phyloP scores from a whole-genome alignment of 1,140 invertebrate genomes.

The Stenopsyche tienmushanensis region DNA sequence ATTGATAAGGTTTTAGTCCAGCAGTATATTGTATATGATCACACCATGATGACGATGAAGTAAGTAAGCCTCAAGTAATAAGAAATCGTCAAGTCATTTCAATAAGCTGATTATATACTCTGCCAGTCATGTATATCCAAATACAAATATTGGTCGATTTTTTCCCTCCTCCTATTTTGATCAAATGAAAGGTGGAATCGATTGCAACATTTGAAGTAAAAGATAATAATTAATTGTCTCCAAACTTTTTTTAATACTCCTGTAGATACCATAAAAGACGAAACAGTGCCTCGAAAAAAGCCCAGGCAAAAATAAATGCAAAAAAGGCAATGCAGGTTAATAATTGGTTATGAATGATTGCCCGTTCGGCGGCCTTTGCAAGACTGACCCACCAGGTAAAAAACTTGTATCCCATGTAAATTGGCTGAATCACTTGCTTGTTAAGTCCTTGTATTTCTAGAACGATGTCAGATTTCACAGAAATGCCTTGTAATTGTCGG shows the following conservation, averaged over 20 bases:
- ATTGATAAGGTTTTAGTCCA: too few relatives aligned
- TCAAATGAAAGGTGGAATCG: too few relatives aligned
- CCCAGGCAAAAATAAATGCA: not conserved
- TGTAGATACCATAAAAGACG: not conserved
- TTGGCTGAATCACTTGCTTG: slow-evolving; percentile 7
- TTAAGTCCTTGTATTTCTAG: not conserved
- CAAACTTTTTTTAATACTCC: not conserved
- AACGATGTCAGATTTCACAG: not conserved
- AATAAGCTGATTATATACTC: too few relatives aligned
- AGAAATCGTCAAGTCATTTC: too few relatives aligned
- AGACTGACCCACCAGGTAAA: slow-evolving; percentile 13
- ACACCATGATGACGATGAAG: too few relatives aligned
- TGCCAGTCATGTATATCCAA: too few relatives aligned
- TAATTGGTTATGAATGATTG: slow-evolving; percentile 24
- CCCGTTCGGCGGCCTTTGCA: slow-evolving; percentile 10
- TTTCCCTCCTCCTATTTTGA: too few relatives aligned
- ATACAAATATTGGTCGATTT: too few relatives aligned
- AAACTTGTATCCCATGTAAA: slow-evolving; percentile 11
- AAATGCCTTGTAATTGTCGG: slow-evolving; percentile 1
- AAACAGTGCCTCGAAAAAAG: not conserved
- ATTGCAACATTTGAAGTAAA: too few relatives aligned
- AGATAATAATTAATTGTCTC: too few relatives aligned
- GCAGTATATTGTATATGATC: too few relatives aligned
- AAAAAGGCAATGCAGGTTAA: slow-evolving; percentile 23
- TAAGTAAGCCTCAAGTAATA: too few relatives aligned